Conservation (phyloP, 2,113 vertebrate species). For the Macaca nemestrina region DNA sequence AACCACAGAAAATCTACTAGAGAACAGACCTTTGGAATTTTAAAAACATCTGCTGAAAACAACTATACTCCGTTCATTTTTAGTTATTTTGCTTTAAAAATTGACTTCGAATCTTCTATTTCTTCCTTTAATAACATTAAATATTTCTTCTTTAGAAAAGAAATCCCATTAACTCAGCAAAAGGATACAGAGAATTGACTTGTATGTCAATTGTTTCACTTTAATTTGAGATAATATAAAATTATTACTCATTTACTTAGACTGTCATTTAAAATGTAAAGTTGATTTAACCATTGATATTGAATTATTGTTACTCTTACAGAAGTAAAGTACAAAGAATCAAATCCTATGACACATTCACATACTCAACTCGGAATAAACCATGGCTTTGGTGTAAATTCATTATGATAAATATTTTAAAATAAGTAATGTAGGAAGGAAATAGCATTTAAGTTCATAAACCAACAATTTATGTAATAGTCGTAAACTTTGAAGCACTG, state of each 20-base stretch:
- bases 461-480: neutral
- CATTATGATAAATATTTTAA: neutral
- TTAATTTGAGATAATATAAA: conserved; percentile 16
- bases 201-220: neutral
- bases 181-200: neutral
- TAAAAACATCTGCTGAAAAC: neutral
- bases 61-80: neutral
- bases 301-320: neutral
- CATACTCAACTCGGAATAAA: neutral
- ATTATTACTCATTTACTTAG: neutral
- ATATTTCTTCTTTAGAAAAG: neutral
- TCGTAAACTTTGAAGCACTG: neutral
- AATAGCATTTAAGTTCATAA: neutral
- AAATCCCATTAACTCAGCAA: neutral
- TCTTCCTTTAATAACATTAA: neutral
- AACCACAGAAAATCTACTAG: neutral
- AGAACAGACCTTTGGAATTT: neutral
- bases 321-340: conserved; percentile 3
- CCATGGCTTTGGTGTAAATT: neutral
- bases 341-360: neutral
- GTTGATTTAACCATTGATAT: conserved; percentile 3
- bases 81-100: conserved; percentile 1
- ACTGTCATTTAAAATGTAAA: conserved; percentile 1
- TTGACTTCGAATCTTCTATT: neutral
- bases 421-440: neutral